These are phyloP conservation scores for Thermophis baileyi DNA, from an alignment of 2,113 vertebrate genomes.

Conservation along the genomic window DNA sequence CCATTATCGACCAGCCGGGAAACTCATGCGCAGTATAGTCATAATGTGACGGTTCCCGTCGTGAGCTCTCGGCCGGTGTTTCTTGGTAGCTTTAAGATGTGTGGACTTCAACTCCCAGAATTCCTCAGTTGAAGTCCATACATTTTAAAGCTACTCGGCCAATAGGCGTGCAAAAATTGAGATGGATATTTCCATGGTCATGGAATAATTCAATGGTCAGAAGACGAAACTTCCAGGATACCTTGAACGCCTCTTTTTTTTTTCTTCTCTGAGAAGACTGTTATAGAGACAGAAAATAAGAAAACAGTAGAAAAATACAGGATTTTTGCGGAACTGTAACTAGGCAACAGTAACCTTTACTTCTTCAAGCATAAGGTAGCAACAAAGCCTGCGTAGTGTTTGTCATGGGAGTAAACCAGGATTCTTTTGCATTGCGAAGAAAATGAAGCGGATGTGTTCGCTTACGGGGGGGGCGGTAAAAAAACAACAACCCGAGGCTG, in stretches of 20 bases:
- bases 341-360: not conserved
- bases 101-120: not conserved
- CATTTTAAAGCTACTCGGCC: not conserved
- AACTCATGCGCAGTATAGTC: not conserved
- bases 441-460: not conserved
- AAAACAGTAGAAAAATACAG: not conserved
- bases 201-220: too few species aligned
- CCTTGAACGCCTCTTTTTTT: too few species aligned
- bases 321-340: not conserved
- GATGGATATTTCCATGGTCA: too few species aligned
- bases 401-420: not conserved
- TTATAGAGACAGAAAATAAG: not conserved
- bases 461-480: not conserved
- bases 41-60: not conserved
- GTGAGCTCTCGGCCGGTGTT: not conserved
- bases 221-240: not conserved
- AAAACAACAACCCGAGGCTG: not conserved
- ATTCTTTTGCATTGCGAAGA: not conserved
- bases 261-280: too few species aligned
- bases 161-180: not conserved
- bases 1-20: not conserved
- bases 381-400: not conserved
- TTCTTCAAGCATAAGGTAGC: not conserved
- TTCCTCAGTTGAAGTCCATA: not conserved
- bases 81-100: not conserved